phyloP scores from a whole-genome alignment of 2,888 invertebrate species.

The Portevinia maculata region DNA sequence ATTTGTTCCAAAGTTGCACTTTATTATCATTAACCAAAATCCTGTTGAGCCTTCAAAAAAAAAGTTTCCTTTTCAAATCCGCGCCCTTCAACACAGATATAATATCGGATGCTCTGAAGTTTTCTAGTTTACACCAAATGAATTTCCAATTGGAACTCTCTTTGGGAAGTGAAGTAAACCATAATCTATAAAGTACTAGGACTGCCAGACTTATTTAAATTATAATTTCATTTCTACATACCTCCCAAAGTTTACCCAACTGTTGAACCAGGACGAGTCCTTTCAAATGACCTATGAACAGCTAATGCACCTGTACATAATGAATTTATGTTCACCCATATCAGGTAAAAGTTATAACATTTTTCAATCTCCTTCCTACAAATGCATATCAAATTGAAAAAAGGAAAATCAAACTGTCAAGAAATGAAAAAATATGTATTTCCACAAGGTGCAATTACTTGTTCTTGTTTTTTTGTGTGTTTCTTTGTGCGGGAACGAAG shows the following conservation, averaged over 20 bases:
- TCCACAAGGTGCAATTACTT: constrained; percentile 23
- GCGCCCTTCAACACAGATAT: too few relatives aligned
- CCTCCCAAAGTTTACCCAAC: constrained; percentile 47
- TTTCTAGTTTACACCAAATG: constrained; percentile 8
- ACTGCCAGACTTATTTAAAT: constrained; percentile 58
- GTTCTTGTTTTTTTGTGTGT: constrained; percentile 31
- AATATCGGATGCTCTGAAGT: too few relatives aligned
- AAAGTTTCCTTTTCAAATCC: too few relatives aligned
- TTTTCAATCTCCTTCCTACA: constrained; percentile 11
- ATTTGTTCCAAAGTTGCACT: too few relatives aligned
- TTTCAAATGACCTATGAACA: constrained; percentile 56
- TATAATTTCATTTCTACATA: constrained; percentile 65
- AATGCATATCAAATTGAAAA: constrained; percentile 62
- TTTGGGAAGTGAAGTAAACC: constrained; percentile 2
- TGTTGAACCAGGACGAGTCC: constrained; percentile 53
- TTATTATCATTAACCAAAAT: too few relatives aligned
- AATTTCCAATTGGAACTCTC: constrained; percentile 33
- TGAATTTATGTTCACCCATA: constrained; percentile 35
- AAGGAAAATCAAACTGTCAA: constrained; percentile 49
- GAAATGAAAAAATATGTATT: constrained; percentile 5
- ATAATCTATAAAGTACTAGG: constrained; percentile 24
- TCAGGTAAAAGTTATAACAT: constrained; percentile 41
- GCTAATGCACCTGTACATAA: constrained; percentile 29
- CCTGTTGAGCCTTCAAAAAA: too few relatives aligned
- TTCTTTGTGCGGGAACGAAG: constrained; percentile 32